phyloP scores from a whole-genome alignment of 2,888 invertebrate species.

The Diploptera punctata region DNA sequence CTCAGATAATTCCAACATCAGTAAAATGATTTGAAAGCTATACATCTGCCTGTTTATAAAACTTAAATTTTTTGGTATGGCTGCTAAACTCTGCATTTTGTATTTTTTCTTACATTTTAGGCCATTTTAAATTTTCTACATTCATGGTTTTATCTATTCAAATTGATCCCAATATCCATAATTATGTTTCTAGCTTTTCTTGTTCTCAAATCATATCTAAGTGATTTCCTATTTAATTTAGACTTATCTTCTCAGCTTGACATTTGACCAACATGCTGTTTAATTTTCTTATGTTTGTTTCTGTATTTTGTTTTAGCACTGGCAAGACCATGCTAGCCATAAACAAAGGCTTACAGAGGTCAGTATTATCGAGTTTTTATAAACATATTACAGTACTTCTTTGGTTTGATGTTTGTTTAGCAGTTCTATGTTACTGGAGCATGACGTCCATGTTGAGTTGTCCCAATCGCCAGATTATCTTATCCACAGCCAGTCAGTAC shows the following conservation, averaged over 20 bases:
- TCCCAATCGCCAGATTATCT: constrained; percentile 15
- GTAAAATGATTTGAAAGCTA: constrained; percentile 12
- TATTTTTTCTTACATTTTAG: constrained; percentile 40
- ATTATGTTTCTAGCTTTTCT: constrained; percentile 44
- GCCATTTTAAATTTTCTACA: constrained; percentile 42
- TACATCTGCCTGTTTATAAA: constrained; percentile 32
- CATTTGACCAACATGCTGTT: constrained; percentile 44
- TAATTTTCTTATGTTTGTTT: constrained; percentile 55
- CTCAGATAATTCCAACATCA: constrained; percentile 4
- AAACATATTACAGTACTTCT: constrained; percentile 39
- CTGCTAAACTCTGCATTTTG: constrained; percentile 44
- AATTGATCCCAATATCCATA: constrained; percentile 40
- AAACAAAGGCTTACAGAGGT: constrained; percentile 85
- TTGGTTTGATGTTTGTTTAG: constrained; percentile 47
- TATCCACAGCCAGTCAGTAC: constrained; percentile 11
- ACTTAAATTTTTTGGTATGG: constrained; percentile 35
- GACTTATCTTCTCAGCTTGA: constrained; percentile 45
- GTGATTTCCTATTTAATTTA: constrained; percentile 43
- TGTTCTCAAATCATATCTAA: constrained; percentile 41
- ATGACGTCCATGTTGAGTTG: constrained; percentile 44
- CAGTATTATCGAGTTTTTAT: constrained; percentile 58
- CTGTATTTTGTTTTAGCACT: constrained; percentile 71
- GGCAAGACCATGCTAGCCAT: constrained; percentile 85
- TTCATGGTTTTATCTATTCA: constrained; percentile 41
- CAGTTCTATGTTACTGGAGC: constrained; percentile 46